phyloP scores from a whole-genome alignment of 1,140 invertebrate species.

The Sycophila sp. region DNA sequence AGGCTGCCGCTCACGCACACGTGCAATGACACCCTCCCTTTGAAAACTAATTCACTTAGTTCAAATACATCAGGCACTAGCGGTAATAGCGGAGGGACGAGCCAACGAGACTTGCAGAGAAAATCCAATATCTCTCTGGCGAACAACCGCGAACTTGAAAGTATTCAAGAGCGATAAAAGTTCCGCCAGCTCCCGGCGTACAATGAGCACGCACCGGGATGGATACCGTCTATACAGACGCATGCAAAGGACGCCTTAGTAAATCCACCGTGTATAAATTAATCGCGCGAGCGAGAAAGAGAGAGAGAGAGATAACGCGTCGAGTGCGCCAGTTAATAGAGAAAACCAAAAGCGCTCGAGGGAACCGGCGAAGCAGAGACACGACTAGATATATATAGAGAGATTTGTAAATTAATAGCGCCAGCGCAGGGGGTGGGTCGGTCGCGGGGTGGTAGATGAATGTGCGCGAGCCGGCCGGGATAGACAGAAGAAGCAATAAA shows the following conservation, averaged over 20 bases:
- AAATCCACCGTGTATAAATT: neutral
- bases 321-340: too few species aligned
- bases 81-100: too few species aligned
- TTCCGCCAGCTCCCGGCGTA: too few species aligned
- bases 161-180: too few species aligned
- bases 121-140: neutral
- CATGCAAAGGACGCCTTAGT: neutral
- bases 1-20: neutral
- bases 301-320: neutral
- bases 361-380: neutral
- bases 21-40: too few species aligned
- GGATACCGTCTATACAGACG: too few species aligned
- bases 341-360: neutral
- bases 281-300: neutral
- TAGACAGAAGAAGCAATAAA: slow-evolving; percentile 12
- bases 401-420: slow-evolving; percentile 20
- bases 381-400: neutral
- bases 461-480: neutral
- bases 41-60: neutral
- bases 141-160: too few species aligned
- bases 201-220: too few species aligned
- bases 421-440: neutral
- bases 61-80: neutral
- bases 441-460: neutral
- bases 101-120: neutral